Evolutionary conservation across 2,797 vertebrate genomes (phyloP).

Genomic region (Lacerta bilineata): DNA sequence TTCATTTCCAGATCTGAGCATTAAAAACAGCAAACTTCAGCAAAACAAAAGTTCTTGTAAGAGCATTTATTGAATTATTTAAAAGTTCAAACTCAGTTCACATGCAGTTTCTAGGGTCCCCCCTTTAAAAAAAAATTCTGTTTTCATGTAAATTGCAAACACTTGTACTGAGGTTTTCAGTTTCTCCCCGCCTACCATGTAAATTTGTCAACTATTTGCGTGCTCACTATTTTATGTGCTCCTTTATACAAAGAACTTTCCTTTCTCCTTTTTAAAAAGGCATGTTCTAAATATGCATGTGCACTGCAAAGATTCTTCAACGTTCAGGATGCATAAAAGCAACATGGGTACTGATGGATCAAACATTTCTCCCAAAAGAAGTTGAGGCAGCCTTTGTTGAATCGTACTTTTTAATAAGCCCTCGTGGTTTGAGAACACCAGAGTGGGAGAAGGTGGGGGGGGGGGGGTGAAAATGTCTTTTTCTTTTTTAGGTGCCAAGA

Average conservation of each 20-base stretch:
- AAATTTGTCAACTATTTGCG: slow-evolving; percentile 77
- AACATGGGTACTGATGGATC: slow-evolving; percentile 68
- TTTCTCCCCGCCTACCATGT: slow-evolving; percentile 61
- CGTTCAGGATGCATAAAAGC: slow-evolving; percentile 61
- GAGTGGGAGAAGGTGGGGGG: slow-evolving; percentile 10
- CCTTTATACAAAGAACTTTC: slow-evolving; percentile 64
- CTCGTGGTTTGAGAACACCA: slow-evolving; percentile 53
- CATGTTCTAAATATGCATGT: slow-evolving; percentile 70
- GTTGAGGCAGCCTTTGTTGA: slow-evolving; percentile 82
- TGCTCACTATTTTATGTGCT: slow-evolving; percentile 71
- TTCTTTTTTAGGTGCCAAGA: slow-evolving; percentile 21
- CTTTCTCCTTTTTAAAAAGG: slow-evolving; percentile 54
- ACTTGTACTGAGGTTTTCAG: slow-evolving; percentile 69
- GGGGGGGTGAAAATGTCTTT: slow-evolving; percentile 8
- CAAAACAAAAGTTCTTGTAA: slow-evolving; percentile 71
- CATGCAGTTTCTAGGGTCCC: slow-evolving; percentile 71
- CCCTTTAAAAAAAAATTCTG: slow-evolving; percentile 52
- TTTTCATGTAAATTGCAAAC: slow-evolving; percentile 78
- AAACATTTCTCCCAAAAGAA: slow-evolving; percentile 67
- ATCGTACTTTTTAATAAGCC: slow-evolving; percentile 68
- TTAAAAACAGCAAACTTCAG: slow-evolving; percentile 73
- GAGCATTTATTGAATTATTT: slow-evolving; percentile 80
- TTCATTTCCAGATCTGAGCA: slow-evolving; percentile 36
- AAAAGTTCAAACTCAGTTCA: slow-evolving; percentile 72
- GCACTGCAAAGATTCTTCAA: slow-evolving; percentile 69